These are phyloP conservation scores for Ceratoteleas bidentatus DNA, from an alignment of 1,140 invertebrate species.

Conservation along the genomic window DNA sequence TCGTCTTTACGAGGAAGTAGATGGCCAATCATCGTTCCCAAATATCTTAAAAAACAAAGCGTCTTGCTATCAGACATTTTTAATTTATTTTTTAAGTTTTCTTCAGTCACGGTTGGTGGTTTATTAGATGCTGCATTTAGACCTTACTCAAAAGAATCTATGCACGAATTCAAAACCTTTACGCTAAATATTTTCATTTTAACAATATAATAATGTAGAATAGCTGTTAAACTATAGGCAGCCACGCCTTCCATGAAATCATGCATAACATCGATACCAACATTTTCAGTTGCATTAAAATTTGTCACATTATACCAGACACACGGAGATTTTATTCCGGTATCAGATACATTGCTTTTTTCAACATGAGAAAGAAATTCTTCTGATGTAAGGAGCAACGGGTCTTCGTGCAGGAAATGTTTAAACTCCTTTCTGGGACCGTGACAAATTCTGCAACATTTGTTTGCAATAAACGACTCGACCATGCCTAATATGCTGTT, in stretches of 20 bases:
- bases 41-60: conserved; percentile 6
- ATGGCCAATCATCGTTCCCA: conserved; percentile 22
- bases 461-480: conserved; percentile 4
- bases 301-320: conserved; percentile 4
- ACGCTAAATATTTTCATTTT: neutral
- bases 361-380: neutral
- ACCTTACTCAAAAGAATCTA: neutral
- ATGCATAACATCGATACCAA: conserved; percentile 12
- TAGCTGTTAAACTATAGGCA: neutral
- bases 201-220: conserved; percentile 18
- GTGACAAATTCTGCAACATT: conserved; percentile 11
- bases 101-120: neutral
- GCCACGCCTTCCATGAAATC: conserved; percentile 11
- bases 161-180: conserved; percentile 7
- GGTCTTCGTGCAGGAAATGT: neutral
- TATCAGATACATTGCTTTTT: conserved; percentile 7
- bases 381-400: no score
- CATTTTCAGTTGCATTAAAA: conserved; percentile 16
- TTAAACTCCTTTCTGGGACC: neutral
- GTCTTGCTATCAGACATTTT: conserved; percentile 22
- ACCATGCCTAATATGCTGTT: conserved; percentile 14
- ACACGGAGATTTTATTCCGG: conserved; percentile 13
- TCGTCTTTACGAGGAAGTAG: conserved; percentile 3
- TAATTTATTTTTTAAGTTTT: neutral
- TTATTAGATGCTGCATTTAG: conserved; percentile 16